Conservation (phyloP, 2,797 vertebrate species). For the Aphelocoma californica region DNA sequence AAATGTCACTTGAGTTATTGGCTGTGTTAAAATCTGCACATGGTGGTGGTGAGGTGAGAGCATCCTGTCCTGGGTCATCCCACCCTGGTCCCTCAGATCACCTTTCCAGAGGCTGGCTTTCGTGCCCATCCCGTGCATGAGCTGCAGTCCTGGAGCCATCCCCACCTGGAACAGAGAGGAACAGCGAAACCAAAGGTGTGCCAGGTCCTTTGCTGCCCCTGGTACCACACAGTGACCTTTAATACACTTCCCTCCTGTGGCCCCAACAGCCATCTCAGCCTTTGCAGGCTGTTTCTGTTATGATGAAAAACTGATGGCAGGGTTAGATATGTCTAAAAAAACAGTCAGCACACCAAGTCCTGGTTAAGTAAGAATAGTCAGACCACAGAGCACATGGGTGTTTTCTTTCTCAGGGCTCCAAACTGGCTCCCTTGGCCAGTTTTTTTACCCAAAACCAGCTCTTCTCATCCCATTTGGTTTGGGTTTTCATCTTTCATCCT, state of each 20-base stretch:
- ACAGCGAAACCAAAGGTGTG: not conserved
- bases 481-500: not conserved
- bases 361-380: not conserved
- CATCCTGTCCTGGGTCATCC: not conserved
- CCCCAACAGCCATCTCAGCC: not conserved
- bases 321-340: not conserved
- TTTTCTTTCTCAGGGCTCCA: not conserved
- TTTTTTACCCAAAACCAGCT: not conserved
- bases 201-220: not conserved
- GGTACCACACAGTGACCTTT: not conserved
- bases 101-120: not conserved
- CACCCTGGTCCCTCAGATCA: not conserved
- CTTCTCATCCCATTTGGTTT: not conserved
- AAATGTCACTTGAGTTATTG: not conserved
- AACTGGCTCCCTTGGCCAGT: not conserved
- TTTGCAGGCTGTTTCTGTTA: not conserved
- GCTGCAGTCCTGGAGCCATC: not conserved
- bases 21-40: not conserved
- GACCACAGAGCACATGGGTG: not conserved
- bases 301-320: not conserved
- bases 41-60: not conserved
- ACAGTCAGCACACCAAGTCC: not conserved
- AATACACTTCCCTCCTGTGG: not conserved
- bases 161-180: not conserved
- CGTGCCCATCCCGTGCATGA: rapidly evolving